Evolutionary conservation across 2,113 vertebrate genomes (phyloP), one percentile per base, ranked within the genome.

Genomic region (Phaethornis superciliosus): DNA sequence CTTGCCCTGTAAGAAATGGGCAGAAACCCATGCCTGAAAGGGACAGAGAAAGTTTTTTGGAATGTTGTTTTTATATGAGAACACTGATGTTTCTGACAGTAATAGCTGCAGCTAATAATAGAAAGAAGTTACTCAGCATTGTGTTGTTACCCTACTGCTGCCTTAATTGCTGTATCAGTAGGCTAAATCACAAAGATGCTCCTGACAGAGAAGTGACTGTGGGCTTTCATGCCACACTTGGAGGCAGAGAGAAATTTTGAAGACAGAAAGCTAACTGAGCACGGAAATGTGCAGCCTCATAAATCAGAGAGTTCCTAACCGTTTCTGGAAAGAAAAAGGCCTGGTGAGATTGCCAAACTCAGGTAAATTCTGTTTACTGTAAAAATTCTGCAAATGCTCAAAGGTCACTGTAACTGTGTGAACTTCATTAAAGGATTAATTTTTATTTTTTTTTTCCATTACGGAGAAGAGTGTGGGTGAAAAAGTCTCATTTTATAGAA

Each of bases 381-480:
- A 72, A 86, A 90, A 87, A 84, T 90, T 33, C 65, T 77, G 30
- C 28, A 58, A 68, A 67, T 83, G 72, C 76, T 81, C 4, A 0
- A 40, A 89, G 93, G 85, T 94, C 93, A 75, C 65, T 86, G 5
- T 40, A 78, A 71, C 56, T 64, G 51, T 56, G 77, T 91, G 83
- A 88, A 83, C 58, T 93, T 93, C 80, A 90, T 86, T 92, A 91
- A 81, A 56, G 22, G 60, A 70, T 85, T 91, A 32, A 52, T 91
- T 94, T 85, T 68, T 95, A 87, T 35, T 37, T 37, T 40, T 40
- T 40, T 40, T 40, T 40, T 40, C 13, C 37, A 90, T 93, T 90
- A 79, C 7, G 51, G 85, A 88, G 71, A 95, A 70, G 40, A 68
- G 58, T 71, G 54, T 78, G 90, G 58, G 17, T 88, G 72, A 76